Base-by-base conservation (phyloP, 2,888 invertebrate genomes). In the Scaptomyza flava region DNA sequence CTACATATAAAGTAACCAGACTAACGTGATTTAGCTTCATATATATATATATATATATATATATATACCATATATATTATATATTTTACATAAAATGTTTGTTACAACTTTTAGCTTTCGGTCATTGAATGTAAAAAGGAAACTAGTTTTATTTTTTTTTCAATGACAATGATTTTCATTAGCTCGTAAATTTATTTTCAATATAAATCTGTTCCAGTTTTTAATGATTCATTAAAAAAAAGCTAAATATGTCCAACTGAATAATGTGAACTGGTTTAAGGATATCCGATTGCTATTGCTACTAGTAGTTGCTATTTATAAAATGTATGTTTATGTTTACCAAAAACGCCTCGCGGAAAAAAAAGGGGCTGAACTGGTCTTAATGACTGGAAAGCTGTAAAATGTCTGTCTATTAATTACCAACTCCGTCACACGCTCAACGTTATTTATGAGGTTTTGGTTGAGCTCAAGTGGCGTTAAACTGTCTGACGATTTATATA, bases 401-500 rank as follows among this genome's bases (percentile, higher is more conserved):
- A 20, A 14, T 50, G 64, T 2, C 20, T 64, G 75, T 41, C 62
- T 64, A 62, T 77, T 79, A 67, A 77, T 70, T 79, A 64, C 63
- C 47, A 60, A 14, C 51, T 41, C 14, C 42, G 36, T 72, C 50
- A 59, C 17, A 53, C 50, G 2, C 38, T 6, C 7, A 9, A 42
- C 48, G 38, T 52, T 48, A 64, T 79, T 76, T 79, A 79, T 41
- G 76, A 65, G 64, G 42, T 41, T 56, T 47, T 51, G 41, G 11
- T 46, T 47, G 20, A 45, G 42, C 42, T 54, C 4, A 11, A 46
- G 31, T 58, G 51, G 57, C 66, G 41, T 36, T 59, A 59, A 56
- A 65, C 11, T 60, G 46, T 33, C 45, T 8, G 45, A 30, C 60
- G 52, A 46, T 67, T 79, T 76, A 74, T 56, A 61, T 74, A 78